Percentiles rank a stretch among this genome's conserved stretches.
Conservation (phyloP, 1,140 invertebrate genomes). For the Mya arenaria region DNA sequence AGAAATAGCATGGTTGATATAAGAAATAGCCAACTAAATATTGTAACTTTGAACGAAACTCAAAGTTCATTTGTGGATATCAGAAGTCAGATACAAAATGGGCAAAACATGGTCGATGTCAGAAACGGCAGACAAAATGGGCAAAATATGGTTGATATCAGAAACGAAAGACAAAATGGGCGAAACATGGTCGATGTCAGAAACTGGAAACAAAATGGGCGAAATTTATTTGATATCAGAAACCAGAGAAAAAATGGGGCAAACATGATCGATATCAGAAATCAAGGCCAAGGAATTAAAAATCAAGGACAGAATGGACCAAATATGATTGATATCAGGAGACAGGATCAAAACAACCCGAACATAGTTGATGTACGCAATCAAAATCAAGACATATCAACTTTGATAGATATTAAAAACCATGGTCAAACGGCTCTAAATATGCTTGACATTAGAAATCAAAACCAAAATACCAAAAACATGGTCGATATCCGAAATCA, state of each 20-base stretch:
- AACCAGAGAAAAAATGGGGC: not conserved
- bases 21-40: no score
- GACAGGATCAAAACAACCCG: not conserved
- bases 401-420: conserved; percentile 7
- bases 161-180: not conserved
- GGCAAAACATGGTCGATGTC: conserved; percentile 7
- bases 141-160: conserved; percentile 32
- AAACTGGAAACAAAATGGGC: not conserved
- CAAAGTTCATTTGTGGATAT: not conserved
- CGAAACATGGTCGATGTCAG: conserved; percentile 35
- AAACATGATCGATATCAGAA: not conserved
- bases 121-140: not conserved
- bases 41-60: not conserved
- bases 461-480: not conserved
- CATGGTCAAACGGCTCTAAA: not conserved
- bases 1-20: conserved; percentile 26
- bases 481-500: conserved; percentile 14
- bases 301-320: not conserved
- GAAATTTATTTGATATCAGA: not conserved
- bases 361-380: conserved; percentile 18
- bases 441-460: conserved; percentile 28
- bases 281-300: no score
- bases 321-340: conserved; percentile 30
- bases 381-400: not conserved
- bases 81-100: not conserved